A percentile compares a stretch with the other conserved stretches of the same genome.
Conservation (phyloP, 2,888 invertebrate genomes). For the Ennomos fuscantarius region DNA sequence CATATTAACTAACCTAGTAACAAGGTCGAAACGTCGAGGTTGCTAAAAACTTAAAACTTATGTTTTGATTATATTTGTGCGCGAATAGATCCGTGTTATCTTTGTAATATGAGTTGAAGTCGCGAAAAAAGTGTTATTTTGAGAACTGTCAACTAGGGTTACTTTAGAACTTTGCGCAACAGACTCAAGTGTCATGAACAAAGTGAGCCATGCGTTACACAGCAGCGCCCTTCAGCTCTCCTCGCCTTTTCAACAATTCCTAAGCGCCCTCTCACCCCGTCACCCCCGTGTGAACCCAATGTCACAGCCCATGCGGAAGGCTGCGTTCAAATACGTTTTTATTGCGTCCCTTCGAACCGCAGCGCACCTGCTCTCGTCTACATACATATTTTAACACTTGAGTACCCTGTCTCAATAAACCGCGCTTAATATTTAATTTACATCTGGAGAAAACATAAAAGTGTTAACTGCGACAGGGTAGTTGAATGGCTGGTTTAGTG, state of each 20-base stretch:
- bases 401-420: slow-evolving; percentile 17
- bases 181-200: too few species aligned
- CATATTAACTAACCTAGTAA: too few species aligned
- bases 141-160: too few species aligned
- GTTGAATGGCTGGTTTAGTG: not conserved
- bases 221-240: not conserved
- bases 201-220: too few species aligned
- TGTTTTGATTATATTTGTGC: too few species aligned
- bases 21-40: too few species aligned
- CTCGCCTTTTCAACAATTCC: slow-evolving; percentile 4
- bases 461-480: slow-evolving; percentile 15
- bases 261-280: not conserved
- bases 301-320: slow-evolving; percentile 17
- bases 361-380: slow-evolving; percentile 12
- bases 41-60: too few species aligned
- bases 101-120: too few species aligned
- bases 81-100: too few species aligned
- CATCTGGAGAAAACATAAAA: slow-evolving; percentile 7
- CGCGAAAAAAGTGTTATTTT: too few species aligned
- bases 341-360: slow-evolving; percentile 22
- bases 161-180: too few species aligned
- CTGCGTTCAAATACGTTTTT: slow-evolving; percentile 23
- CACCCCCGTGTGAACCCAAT: slow-evolving; percentile 4
- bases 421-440: slow-evolving; percentile 15
- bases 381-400: slow-evolving; percentile 21